These are phyloP conservation scores for Zapus hudsonius DNA, from an alignment of 2,113 vertebrate species.

Conservation along the genomic window DNA sequence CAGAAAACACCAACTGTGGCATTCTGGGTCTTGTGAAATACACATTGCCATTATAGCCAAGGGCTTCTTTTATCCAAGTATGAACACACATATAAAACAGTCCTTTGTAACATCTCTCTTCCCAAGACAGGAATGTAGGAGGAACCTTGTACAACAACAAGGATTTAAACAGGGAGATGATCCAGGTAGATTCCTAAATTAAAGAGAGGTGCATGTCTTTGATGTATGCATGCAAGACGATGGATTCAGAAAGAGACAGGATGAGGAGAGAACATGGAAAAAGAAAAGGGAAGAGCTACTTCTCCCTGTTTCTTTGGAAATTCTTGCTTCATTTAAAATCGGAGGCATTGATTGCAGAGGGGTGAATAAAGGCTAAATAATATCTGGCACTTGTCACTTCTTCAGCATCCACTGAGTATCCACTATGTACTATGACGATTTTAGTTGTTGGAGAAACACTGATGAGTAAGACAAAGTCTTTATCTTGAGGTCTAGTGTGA, in stretches of 20 bases:
- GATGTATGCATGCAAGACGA: not conserved
- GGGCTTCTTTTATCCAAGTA: not conserved
- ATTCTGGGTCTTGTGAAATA: not conserved
- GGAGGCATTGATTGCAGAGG: not conserved
- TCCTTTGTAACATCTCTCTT: not conserved
- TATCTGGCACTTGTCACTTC: not conserved
- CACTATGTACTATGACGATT: not conserved
- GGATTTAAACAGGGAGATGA: not conserved
- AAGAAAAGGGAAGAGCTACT: not conserved
- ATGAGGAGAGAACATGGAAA: not conserved
- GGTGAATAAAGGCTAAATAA: not conserved
- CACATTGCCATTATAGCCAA: not conserved
- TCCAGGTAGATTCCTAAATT: not conserved
- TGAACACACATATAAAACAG: conserved; percentile 7
- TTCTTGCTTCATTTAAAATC: not conserved
- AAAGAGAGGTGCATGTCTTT: not conserved
- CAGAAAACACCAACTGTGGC: not conserved
- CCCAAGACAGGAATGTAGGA: not conserved
- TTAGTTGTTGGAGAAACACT: not conserved
- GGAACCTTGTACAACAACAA: not conserved
- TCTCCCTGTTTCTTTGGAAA: not conserved
- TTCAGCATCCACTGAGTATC: not conserved
- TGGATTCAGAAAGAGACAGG: not conserved
- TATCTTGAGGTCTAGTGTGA: not conserved
- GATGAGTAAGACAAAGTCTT: not conserved